These are phyloP conservation scores for Amblyteles armatorius DNA, from an alignment of 2,888 invertebrate genomes.

Conservation along the genomic window DNA sequence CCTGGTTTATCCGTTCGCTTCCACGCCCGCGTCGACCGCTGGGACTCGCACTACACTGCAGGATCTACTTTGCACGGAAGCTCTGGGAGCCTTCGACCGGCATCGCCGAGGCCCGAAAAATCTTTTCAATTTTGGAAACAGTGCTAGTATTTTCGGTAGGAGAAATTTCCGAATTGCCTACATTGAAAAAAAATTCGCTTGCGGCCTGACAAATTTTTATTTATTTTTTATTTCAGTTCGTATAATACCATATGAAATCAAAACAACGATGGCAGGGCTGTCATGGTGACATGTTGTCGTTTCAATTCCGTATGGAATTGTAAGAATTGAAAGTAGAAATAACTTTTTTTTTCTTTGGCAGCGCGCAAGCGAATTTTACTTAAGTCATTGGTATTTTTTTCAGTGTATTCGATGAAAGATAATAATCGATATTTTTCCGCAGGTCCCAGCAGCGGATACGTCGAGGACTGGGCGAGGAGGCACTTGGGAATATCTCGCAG, in stretches of 20 bases:
- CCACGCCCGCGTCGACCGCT: slow-evolving; percentile 29
- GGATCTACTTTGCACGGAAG: slow-evolving; percentile 60
- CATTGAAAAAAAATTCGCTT: too few relatives aligned
- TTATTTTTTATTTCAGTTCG: too few relatives aligned
- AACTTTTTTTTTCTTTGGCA: too few relatives aligned
- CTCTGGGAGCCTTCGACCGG: slow-evolving; percentile 56
- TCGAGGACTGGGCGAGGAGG: slow-evolving; percentile 61
- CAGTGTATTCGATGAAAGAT: slow-evolving; percentile 44
- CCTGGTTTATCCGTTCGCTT: slow-evolving; percentile 61
- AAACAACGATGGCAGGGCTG: too few relatives aligned
- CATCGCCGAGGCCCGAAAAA: slow-evolving; percentile 40
- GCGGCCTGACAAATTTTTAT: too few relatives aligned
- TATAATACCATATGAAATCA: too few relatives aligned
- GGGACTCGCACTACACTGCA: slow-evolving; percentile 48
- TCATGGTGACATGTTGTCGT: too few relatives aligned
- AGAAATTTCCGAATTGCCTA: too few relatives aligned
- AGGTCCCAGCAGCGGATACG: slow-evolving; percentile 58
- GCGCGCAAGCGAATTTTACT: too few relatives aligned
- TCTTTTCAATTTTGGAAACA: slow-evolving; percentile 52
- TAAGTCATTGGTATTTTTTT: too few relatives aligned
- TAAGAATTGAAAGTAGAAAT: too few relatives aligned
- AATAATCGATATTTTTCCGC: not conserved
- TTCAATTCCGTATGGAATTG: too few relatives aligned
- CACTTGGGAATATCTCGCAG: slow-evolving; percentile 61
- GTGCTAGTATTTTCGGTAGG: slow-evolving; percentile 57